Conservation (phyloP, 2,113 vertebrate genomes). For the Theristicus caerulescens region DNA sequence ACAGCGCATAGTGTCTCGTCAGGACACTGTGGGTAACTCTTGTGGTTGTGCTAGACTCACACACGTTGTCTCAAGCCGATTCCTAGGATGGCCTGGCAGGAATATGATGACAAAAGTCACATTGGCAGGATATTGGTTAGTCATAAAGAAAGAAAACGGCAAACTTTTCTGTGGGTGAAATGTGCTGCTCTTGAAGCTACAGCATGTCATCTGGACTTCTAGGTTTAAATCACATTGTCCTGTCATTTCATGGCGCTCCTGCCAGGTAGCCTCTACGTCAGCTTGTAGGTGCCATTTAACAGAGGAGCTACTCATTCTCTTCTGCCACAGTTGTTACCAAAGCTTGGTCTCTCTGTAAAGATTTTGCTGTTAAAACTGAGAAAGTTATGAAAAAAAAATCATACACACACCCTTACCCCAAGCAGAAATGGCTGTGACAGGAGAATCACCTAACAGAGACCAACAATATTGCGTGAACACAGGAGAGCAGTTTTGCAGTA, state of each 20-base stretch:
- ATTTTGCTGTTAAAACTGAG: background rate
- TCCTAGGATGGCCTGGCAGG: background rate
- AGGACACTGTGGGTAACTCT: background rate
- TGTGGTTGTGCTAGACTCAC: too few species aligned
- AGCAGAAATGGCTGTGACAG: background rate
- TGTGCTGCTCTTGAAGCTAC: background rate
- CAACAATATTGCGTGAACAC: background rate
- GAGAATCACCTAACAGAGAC: background rate
- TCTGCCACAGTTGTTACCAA: background rate
- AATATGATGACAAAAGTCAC: background rate
- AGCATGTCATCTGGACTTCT: background rate
- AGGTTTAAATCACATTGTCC: background rate
- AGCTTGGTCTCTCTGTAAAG: background rate
- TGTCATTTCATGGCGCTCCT: background rate
- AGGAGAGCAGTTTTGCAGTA: background rate
- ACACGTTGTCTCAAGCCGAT: rapidly evolving
- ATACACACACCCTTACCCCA: rapidly evolving
- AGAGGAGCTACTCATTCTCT: background rate
- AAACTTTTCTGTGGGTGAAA: background rate
- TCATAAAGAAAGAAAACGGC: background rate
- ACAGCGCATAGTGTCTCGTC: background rate
- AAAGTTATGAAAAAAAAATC: background rate
- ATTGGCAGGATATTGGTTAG: background rate
- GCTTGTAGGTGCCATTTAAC: background rate
- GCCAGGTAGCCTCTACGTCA: background rate